phyloP scores from a whole-genome alignment of 2,797 vertebrate species.

The Malurus leucopterus region DNA sequence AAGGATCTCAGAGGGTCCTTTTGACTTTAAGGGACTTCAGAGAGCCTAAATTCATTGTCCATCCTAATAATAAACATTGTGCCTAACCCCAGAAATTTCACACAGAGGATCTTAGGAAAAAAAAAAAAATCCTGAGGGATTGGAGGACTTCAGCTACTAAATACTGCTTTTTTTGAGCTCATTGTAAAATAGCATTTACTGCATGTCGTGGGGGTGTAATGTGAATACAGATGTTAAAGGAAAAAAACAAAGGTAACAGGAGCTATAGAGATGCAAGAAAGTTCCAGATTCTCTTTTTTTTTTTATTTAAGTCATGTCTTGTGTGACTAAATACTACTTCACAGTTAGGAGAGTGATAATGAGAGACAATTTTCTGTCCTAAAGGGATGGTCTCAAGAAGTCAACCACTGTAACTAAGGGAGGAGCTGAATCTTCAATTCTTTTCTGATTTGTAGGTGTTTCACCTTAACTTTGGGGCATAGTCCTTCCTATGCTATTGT shows the following conservation, averaged over 20 bases:
- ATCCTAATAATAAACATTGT: background rate
- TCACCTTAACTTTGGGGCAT: background rate
- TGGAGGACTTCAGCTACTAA: background rate
- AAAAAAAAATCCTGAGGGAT: background rate
- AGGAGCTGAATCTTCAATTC: background rate
- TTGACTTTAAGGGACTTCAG: background rate
- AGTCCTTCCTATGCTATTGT: background rate
- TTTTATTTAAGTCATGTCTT: background rate
- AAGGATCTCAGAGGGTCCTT: background rate
- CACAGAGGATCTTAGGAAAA: rapidly evolving
- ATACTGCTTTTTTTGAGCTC: background rate
- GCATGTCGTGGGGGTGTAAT: rapidly evolving
- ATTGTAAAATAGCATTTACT: background rate
- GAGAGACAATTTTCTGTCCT: background rate
- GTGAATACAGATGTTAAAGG: background rate
- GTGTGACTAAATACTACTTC: background rate
- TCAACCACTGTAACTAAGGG: background rate
- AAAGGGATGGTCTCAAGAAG: background rate
- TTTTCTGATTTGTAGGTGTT: background rate
- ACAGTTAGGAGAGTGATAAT: background rate
- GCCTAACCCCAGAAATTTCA: background rate
- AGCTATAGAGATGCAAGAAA: background rate
- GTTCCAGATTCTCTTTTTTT: background rate
- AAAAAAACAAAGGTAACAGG: background rate
- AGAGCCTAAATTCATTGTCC: background rate